phyloP scores from a whole-genome alignment of 1,140 invertebrate genomes.

The Epicauta chinensis region DNA sequence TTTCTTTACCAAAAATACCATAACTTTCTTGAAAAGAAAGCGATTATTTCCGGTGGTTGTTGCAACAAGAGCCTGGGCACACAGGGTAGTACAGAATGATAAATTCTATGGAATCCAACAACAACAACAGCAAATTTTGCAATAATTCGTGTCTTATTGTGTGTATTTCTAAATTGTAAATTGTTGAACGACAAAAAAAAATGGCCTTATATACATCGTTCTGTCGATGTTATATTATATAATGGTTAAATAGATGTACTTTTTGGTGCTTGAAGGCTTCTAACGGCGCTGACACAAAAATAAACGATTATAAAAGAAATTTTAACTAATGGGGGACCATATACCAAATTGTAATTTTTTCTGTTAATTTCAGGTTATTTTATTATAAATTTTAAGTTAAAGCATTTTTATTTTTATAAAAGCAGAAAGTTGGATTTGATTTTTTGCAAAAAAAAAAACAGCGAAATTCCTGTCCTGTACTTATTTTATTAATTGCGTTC shows the following conservation, averaged over 20 bases:
- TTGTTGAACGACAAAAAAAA: background rate
- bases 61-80: background rate
- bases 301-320: background rate
- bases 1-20: slow-evolving; percentile 14
- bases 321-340: slow-evolving; percentile 9
- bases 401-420: slow-evolving; percentile 17
- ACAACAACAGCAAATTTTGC: background rate
- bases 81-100: background rate
- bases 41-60: background rate
- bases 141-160: background rate
- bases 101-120: background rate
- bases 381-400: slow-evolving; percentile 7
- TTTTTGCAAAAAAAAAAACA: too few species aligned
- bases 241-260: slow-evolving; percentile 10
- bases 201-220: slow-evolving; percentile 21
- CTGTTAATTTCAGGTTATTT: slow-evolving; percentile 8
- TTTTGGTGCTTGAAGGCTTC: slow-evolving; percentile 18
- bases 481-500: slow-evolving; percentile 15
- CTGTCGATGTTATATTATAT: slow-evolving; percentile 13
- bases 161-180: background rate
- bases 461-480: slow-evolving; percentile 5
- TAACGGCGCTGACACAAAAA: background rate
- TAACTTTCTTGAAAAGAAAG: slow-evolving; percentile 3
- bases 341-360: background rate
- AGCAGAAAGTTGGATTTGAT: too few species aligned